These are phyloP conservation scores for Steatocranus sp. DNA, from an alignment of 2,797 vertebrate species.

Conservation along the genomic window DNA sequence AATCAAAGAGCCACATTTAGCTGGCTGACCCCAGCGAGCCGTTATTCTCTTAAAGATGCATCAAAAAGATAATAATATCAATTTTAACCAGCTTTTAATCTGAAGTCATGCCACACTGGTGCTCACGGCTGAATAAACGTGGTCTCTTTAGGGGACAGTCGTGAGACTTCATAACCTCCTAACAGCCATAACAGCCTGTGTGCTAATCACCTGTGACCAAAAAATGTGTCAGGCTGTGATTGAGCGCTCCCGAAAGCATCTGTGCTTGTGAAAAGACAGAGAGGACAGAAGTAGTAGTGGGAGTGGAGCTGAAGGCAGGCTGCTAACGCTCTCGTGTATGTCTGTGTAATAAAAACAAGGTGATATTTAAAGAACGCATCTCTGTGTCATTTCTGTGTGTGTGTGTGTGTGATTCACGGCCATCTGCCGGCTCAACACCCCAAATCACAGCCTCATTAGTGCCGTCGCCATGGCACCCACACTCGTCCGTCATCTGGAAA, in stretches of 20 bases:
- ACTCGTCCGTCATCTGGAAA: conserved; percentile 55
- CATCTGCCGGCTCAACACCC: conserved; percentile 48
- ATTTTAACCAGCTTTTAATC: conserved; percentile 29
- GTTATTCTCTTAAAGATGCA: conserved; percentile 12
- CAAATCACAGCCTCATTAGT: conserved; percentile 66
- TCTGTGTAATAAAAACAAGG: conserved; percentile 74
- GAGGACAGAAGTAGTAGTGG: conserved; percentile 11
- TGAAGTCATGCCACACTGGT: neutral
- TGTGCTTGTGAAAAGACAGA: conserved; percentile 11
- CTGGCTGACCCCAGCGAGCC: neutral
- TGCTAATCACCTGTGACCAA: conserved; percentile 61
- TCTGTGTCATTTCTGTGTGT: conserved; percentile 2
- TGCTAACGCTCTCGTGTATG: conserved; percentile 67
- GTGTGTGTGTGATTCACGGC: conserved; percentile 46
- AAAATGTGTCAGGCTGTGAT: conserved; percentile 22
- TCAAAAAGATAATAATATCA: conserved; percentile 21
- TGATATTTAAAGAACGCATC: conserved; percentile 65
- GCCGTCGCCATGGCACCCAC: conserved; percentile 46
- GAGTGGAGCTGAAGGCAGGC: conserved; percentile 60
- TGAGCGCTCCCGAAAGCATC: conserved; percentile 27
- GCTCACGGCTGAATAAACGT: conserved; percentile 39
- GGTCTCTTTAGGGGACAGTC: conserved; percentile 24
- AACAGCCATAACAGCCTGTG: conserved; percentile 26
- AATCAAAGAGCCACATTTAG: conserved; percentile 17
- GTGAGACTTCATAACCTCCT: conserved; percentile 4